These are phyloP conservation scores for Lasioglossum marginatum DNA, from an alignment of 2,888 invertebrate genomes.

Conservation along the genomic window DNA sequence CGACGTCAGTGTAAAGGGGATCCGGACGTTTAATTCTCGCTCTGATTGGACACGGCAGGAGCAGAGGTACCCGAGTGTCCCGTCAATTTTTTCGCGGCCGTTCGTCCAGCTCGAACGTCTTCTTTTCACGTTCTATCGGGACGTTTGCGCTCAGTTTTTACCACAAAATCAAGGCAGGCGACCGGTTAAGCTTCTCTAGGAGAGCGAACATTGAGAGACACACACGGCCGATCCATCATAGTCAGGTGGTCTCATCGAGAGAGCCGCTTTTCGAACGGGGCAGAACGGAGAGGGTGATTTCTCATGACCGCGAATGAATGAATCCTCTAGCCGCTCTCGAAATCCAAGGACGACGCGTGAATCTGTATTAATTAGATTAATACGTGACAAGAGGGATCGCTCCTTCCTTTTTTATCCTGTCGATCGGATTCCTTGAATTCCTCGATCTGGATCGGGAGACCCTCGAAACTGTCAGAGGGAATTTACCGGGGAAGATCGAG, in stretches of 20 bases:
- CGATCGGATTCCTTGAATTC: neutral
- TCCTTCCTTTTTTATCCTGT: neutral
- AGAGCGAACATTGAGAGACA: slow-evolving; percentile 41
- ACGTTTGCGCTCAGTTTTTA: slow-evolving; percentile 43
- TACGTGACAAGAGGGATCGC: neutral
- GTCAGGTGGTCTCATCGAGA: slow-evolving; percentile 69
- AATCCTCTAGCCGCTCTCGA: slow-evolving; percentile 47
- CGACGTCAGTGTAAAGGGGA: neutral
- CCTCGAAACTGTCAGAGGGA: neutral
- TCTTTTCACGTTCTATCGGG: slow-evolving; percentile 7
- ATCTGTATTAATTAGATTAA: slow-evolving; percentile 24
- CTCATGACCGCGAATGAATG: slow-evolving; percentile 63
- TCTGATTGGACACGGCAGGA: neutral
- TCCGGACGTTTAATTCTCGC: neutral
- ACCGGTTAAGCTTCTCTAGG: slow-evolving; percentile 47
- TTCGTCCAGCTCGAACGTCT: neutral
- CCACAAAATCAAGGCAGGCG: slow-evolving; percentile 39
- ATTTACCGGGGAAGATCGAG: neutral
- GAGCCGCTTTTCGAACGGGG: slow-evolving; percentile 55
- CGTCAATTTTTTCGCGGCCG: neutral
- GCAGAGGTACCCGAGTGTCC: neutral
- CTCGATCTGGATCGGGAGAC: neutral
- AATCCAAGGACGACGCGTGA: slow-evolving; percentile 33
- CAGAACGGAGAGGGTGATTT: slow-evolving; percentile 64
- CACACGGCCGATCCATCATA: slow-evolving; percentile 65